Percentiles rank a stretch among this genome's conserved stretches.
Conservation (phyloP, 2,113 vertebrate species). For the Pelodiscus sinensis region DNA sequence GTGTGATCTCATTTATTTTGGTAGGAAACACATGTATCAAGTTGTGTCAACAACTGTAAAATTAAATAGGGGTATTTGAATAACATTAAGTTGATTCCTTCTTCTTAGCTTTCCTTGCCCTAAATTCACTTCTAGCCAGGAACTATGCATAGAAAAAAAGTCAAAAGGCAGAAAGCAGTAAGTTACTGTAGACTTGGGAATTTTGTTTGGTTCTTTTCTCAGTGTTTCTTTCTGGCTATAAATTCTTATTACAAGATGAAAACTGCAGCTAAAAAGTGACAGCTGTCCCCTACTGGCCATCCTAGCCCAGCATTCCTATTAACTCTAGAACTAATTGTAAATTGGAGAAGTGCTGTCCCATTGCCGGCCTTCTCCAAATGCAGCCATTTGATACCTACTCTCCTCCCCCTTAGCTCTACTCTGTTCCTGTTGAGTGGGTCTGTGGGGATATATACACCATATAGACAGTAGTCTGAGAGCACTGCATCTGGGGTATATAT, state of each 20-base stretch:
- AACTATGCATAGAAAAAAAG: neutral
- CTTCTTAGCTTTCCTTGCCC: conserved; percentile 53
- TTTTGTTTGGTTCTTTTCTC: neutral
- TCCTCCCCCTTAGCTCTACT: neutral
- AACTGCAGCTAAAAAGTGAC: rapidly evolving
- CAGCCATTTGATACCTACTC: neutral
- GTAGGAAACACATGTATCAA: conserved; percentile 83
- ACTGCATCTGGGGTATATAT: neutral
- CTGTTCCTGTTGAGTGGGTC: neutral
- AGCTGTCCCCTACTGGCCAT: neutral
- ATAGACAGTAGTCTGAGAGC: neutral
- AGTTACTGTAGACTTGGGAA: neutral
- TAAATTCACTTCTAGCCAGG: neutral
- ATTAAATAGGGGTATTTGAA: conserved; percentile 73
- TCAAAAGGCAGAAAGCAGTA: neutral
- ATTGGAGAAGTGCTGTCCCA: neutral
- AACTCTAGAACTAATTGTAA: neutral
- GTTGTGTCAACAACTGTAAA: conserved; percentile 82
- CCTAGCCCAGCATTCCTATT: neutral
- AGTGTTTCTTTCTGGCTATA: neutral
- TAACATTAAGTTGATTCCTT: conserved; percentile 40
- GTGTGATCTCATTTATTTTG: conserved; percentile 81
- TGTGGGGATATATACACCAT: neutral
- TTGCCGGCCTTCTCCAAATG: neutral
- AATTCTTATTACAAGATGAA: neutral